Conservation (phyloP, 2,113 vertebrate species). For the Hippocampus guttulatus region DNA sequence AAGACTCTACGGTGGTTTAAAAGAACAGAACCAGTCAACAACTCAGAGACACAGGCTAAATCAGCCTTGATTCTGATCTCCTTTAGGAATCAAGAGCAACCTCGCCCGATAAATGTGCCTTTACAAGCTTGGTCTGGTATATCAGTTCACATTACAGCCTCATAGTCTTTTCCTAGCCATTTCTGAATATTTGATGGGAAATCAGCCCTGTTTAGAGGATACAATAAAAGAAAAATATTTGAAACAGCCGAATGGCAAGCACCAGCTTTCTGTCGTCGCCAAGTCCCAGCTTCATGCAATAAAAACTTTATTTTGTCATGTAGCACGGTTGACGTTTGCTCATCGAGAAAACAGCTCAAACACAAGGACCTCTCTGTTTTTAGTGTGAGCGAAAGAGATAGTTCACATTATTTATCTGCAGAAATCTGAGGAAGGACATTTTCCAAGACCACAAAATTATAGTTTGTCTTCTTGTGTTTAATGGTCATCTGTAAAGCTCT, state of each 20-base stretch:
- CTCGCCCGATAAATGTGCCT: not conserved
- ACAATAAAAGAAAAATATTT: not conserved
- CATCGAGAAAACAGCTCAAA: not conserved
- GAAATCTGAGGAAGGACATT: not conserved
- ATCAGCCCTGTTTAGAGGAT: too few species aligned
- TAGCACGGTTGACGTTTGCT: not conserved
- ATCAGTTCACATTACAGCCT: not conserved
- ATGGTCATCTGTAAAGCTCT: too few species aligned
- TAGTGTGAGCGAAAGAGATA: not conserved
- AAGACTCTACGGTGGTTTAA: conserved; percentile 5
- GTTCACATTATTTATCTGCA: not conserved
- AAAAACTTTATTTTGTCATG: not conserved
- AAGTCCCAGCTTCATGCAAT: not conserved
- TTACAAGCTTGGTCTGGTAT: not conserved
- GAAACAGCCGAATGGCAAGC: not conserved
- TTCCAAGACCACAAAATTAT: not conserved
- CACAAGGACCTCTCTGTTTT: not conserved
- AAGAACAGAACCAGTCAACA: conserved; percentile 4
- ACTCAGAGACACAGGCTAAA: not conserved
- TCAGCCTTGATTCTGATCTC: conserved; percentile 1
- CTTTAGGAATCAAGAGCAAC: not conserved
- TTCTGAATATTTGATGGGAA: not conserved
- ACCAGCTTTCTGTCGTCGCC: not conserved
- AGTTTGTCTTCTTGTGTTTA: not conserved
- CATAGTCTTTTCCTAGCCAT: not conserved